Conservation (phyloP, 2,797 vertebrate genomes). For the Fistularia tabacaria region DNA sequence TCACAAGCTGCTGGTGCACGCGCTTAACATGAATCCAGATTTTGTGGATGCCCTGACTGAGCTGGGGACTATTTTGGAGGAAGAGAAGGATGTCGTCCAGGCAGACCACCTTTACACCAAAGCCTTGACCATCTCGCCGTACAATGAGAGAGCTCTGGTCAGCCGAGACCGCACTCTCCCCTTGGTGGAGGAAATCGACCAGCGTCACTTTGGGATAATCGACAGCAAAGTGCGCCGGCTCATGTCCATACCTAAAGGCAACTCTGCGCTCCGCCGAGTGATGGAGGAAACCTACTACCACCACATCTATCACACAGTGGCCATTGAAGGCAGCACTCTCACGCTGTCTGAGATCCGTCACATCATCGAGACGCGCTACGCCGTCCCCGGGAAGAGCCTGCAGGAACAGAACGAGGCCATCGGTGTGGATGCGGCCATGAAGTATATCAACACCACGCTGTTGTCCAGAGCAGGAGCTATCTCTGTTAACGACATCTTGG, state of each 20-base stretch:
- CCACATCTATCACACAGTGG: constrained; percentile 98
- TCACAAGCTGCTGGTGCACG: constrained; percentile 90
- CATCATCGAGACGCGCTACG: constrained; percentile 94
- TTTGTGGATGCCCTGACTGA: constrained; percentile 91
- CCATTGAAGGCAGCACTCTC: constrained; percentile 95
- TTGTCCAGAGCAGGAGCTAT: constrained; percentile 82
- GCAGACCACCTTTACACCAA: constrained; percentile 93
- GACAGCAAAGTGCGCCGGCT: constrained; percentile 92
- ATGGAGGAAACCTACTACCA: constrained; percentile 99
- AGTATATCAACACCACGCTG: constrained; percentile 90
- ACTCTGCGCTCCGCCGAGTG: constrained; percentile 86
- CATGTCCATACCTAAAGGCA: constrained; percentile 96
- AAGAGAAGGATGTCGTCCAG: constrained; percentile 92
- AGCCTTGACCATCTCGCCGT: constrained; percentile 87
- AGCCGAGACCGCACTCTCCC: constrained; percentile 90
- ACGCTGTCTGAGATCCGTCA: constrained; percentile 93
- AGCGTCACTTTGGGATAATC: constrained; percentile 89
- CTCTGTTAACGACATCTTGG: constrained; percentile 79
- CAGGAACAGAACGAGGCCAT: constrained; percentile 97
- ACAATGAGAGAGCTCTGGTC: constrained; percentile 86
- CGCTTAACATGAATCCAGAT: constrained; percentile 90
- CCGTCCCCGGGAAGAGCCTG: constrained; percentile 91
- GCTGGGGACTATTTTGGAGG: constrained; percentile 90
- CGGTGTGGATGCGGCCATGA: constrained; percentile 91
- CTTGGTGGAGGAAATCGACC: constrained; percentile 95